phyloP scores from a whole-genome alignment of 2,113 vertebrate species.

The Eolophus roseicapilla region DNA sequence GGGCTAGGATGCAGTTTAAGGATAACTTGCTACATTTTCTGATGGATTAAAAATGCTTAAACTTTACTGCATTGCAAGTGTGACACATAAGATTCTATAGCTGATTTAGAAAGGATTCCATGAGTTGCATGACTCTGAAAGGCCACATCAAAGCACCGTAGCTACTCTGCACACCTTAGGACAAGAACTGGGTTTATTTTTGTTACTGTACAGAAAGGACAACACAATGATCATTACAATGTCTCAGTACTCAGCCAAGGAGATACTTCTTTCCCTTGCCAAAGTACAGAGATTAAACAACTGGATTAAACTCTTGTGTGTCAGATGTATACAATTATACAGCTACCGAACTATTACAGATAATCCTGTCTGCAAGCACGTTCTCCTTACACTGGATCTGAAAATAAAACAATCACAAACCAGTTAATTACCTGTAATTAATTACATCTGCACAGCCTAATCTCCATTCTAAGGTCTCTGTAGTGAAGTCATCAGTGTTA shows the following conservation, averaged over 20 bases:
- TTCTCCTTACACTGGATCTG: background rate
- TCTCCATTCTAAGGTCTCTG: conserved; percentile 95
- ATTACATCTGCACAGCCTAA: conserved; percentile 89
- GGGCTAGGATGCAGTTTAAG: background rate
- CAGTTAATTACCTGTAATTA: conserved; percentile 87
- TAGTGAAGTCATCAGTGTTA: conserved; percentile 94
- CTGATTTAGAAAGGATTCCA: background rate
- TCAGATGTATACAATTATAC: background rate
- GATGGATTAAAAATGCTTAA: background rate
- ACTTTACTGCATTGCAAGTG: background rate
- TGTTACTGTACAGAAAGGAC: background rate
- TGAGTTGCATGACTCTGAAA: background rate
- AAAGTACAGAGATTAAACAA: background rate
- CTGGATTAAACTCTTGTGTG: background rate
- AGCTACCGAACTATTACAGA: background rate
- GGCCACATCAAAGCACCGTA: background rate
- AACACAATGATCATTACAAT: background rate
- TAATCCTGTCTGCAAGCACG: background rate
- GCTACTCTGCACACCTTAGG: background rate
- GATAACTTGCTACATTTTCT: background rate
- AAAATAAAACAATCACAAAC: background rate
- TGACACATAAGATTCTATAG: background rate
- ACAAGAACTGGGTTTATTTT: background rate
- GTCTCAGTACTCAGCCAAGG: background rate
- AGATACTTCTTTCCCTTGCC: background rate